Base-by-base conservation (phyloP, 2,888 invertebrate genomes). In the Tenthredo notha region DNA sequence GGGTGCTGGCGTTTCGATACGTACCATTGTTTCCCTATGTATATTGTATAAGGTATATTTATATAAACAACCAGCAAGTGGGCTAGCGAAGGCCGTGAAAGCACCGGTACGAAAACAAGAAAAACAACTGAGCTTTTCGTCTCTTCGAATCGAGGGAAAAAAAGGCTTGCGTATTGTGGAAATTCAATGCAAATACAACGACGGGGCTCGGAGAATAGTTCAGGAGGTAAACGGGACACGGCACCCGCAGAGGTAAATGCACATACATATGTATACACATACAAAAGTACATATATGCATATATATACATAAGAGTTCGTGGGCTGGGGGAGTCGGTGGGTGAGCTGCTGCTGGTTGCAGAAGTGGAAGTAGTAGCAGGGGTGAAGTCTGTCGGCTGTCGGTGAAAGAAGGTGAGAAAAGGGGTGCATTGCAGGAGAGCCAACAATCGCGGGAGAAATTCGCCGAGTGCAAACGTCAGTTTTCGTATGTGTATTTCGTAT, bases 141-240 rank as follows among this genome's bases (percentile, higher is more conserved):
- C 54, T 40, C 47, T 47, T 47, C 80, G 80, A 80, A 37, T 58
- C 40, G 80, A 29, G 80, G 18, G 80, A 61, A 80, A 80, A 37
- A 80, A 61, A 80, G 80, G 40, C 58, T 80, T 50, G 80, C 80
- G 58, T 78, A 58, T 61, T 61, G 80, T 61, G 80, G 61, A 61
- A 80, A 80, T 80, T 80, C 80, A 40, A 80, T 80, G 80, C 58
- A 80, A 80, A 80, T 80, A 80, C 80, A 77, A 77, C 54, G 77
- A 50, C 77, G 50, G 33, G 77, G 21, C 9, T 12, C 50, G 80
- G 21, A 61, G 58, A 25, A 80, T 61, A 80, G 61, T 40, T 80
- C 50, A 58, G 80, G 61, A 80, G 80, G 61, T 80, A 80, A 80
- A 80, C 80, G 37, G 58, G 61, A 61, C 58, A 61, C 6, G 61